Evolutionary conservation across 1,140 invertebrate genomes (phyloP), one percentile per base, ranked within the genome.

Genomic region (Polyergus mexicanus): DNA sequence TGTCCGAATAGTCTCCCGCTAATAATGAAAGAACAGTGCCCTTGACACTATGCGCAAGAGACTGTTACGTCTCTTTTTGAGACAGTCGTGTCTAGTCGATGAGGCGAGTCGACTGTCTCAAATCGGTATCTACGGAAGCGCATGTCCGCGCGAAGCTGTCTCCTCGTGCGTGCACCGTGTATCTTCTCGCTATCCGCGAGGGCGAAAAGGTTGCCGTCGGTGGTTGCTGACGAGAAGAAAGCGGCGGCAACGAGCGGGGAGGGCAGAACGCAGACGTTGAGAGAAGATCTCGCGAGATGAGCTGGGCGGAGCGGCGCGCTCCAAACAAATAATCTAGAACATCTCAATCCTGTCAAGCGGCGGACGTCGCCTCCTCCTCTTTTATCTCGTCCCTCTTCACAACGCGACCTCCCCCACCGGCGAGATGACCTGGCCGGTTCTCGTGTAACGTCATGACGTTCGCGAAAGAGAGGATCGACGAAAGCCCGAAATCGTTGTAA

Each of bases 261-360:
- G 66, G 25, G 58, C 5, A 81, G 78, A 47, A 72, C 78, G 78
- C 68, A 85, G 77, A 65, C 60, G 83, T 81, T 32, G 69, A 68
- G 68, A 47, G 69, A 88, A 74, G 81, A 90, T n/a, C 83, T 66
- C 78, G 38, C 38, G 76, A 76, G 88, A 92, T 87, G 88, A 91
- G 86, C 47, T 91, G 92, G 93, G 92, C 91, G 93, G 91, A 77
- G 87, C 91, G 65, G 66, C 60, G 44, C 41, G 41, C 41, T 94
- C 91, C 89, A 92, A 94, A 93, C 93, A 92, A 93, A 93, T 93
- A 93, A 93, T 88, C 90, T 86, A 89, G 90, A 88, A 93, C 90
- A 88, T 92, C 92, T 94, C 90, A 92, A 94, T 94, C 89, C 86
- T 78, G 86, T 81, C 90, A 87, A 89, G 86, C 76, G 84, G 85